Base-by-base conservation (phyloP, 2,888 invertebrate genomes). In the Azorinus chamasolen region DNA sequence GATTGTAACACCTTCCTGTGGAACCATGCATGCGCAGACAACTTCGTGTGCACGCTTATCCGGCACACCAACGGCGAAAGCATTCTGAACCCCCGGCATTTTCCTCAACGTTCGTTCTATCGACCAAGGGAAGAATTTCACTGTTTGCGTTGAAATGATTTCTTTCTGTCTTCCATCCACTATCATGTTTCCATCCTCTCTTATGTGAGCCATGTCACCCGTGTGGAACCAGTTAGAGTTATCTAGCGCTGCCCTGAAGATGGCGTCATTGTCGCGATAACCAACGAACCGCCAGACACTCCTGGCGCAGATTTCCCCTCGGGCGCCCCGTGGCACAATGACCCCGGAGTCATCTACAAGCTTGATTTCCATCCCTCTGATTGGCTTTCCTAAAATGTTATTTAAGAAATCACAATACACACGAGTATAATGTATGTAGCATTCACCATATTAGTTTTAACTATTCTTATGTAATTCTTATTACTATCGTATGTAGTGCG, bases 1-100 rank as follows among this genome's bases (percentile, higher is more conserved):
- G 3, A 75, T 10, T 8, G 12, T 27, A 14, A 20, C 45, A 27
- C 46, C 64, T 22, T 18, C 20, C 24, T 68, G 53, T 10, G 77
- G 68, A 1, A 77, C 63, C 5, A 74, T 69, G 65, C 70, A 74
- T 64, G 77, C 81, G 58, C 81, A 81, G 10, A 81, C 57, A 1
- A 68, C 77, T 25, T 77, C 59, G 6, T 58, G n/a, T 10, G 77
- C 27, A 20, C 77, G 39, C n/a, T 20, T 18, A 50, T 81, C 81
- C 4, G 81, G 81, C 1, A 81, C 77, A 14, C 81, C 81, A 4
- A 77, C 71, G 8, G 74, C 81, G 45, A 71, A 48, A 0, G 50
- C 81, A 18, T 25, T 24, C 14, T 45, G 46, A 8, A 51, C 71
- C 2, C 77, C 73, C 6, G 66, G 77, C 22, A 57, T 68, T n/a